These are phyloP conservation scores for Leptopilina myrica DNA, from an alignment of 2,888 invertebrate species.

Conservation along the genomic window DNA sequence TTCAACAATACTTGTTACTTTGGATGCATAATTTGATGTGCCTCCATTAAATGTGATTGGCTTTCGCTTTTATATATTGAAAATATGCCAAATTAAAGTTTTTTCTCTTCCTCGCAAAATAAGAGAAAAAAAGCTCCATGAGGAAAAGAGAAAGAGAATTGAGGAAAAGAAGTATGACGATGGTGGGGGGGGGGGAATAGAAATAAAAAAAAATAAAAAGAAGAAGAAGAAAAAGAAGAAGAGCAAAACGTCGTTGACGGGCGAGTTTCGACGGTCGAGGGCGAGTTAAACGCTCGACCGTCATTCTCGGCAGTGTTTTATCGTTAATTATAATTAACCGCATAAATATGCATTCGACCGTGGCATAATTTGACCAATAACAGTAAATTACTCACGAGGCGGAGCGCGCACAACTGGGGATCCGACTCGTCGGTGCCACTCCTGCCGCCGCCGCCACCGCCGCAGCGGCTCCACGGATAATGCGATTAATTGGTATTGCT, in stretches of 20 bases:
- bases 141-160: no score
- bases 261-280: constrained; percentile 36
- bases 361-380: constrained; percentile 76
- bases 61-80: no score
- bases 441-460: constrained; percentile 52
- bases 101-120: no score
- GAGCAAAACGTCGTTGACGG: constrained; percentile 15
- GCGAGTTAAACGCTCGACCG: constrained; percentile 63
- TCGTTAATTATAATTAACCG: constrained; percentile 76
- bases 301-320: constrained; percentile 71
- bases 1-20: no score
- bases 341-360: constrained; percentile 76
- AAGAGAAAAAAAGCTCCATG: no score
- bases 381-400: constrained; percentile 74
- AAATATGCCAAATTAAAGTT: no score
- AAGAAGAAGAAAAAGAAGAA: neutral
- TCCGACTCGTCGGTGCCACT: constrained; percentile 63
- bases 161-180: no score
- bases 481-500: constrained; percentile 76
- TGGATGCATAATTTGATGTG: no score
- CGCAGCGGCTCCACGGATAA: constrained; percentile 69
- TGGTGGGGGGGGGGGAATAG: no score
- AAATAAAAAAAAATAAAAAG: neutral
- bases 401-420: constrained; percentile 54
- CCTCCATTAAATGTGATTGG: no score